Base-by-base conservation (phyloP, 1,140 invertebrate genomes). In the Bursaphelenchus mucronatus region DNA sequence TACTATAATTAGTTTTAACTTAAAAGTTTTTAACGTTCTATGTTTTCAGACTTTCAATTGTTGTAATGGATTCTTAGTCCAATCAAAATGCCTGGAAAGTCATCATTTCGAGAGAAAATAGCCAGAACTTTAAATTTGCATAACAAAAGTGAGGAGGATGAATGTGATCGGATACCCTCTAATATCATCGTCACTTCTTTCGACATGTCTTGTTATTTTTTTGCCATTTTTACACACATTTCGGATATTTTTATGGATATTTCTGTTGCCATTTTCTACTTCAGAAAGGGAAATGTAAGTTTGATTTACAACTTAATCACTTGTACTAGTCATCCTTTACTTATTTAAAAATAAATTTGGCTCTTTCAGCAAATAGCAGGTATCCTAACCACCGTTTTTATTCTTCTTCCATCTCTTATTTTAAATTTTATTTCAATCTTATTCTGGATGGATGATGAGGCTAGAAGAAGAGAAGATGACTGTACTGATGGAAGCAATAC, bases 351-450 rank as follows among this genome's bases (percentile, higher is more conserved):
- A 15, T 50, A 19, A 50, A 54, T 59, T 59, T 4, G 15, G 54
- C 15, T 11, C 8, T 68, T 66, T 45, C 43, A 66, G 64, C 41
- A 66, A 9, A 43, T 56, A 64, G 53, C 64, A n/a, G 65, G 61
- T 9, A 15, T 68, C 3, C 56, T 66, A 15, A 66, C 51, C 8
- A 39, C 65, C n/a, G 19, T 51, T 44, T 69, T 66, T 9, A 47
- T 66, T 1, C 50, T 55, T 19, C 19, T 66, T 43, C 64, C 64
- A 10, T 66, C 64, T 10, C 11, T 66, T 6, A 19, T 66, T 15
- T 30, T 66, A 17, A 66, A 66, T 64, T 68, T 68, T 17, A 41
- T 66, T 56, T 67, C 64, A 13, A n/a, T 64, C 8, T 40, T 66
- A 15, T 66, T 64, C 64, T 66, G 66, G 66, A 11, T 66, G 11